Evolutionary conservation across 2,888 invertebrate genomes (phyloP), one percentile per base, ranked within the genome.

Genomic region (Pecten maximus): DNA sequence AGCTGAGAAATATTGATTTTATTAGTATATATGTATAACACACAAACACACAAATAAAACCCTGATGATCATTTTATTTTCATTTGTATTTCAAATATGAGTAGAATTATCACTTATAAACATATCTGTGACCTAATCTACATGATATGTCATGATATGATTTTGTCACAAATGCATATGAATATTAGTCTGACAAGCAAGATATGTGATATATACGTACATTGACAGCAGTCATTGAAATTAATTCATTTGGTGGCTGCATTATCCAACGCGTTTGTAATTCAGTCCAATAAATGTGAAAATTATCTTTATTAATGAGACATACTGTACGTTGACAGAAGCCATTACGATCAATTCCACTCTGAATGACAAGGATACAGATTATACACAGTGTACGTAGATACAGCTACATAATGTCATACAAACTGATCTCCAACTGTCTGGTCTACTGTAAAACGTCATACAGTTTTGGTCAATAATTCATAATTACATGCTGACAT

Each of bases 251-350:
- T 54, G 23, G 50, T 10, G 3, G 74, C 8, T 23, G 1, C 8
- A 10, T 74, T 74, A 74, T 74, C 74, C 2, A 74, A 0, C 23
- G 2, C 74, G 35, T 74, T 74, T 74, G 74, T 35, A 74, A 74
- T 74, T 74, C 74, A 74, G 35, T 4, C 28, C 16, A 19, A 74
- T 28, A 35, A 74, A 74, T 74, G 74, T 74, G 74, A 74, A 35
- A 74, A 8, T 74, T 8, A 74, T 74, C 74, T 74, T 74, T 74
- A 74, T 74, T 74, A 74, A 74, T 74, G 74, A 74, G 74, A 35
- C 16, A 74, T 74, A 12, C 15, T 10, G 10, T 74, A 60, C 60
- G 23, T n/a, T 74, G 74, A 28, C 74, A 74, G 35, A 74, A 35
- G 4, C 74, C 35, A 15, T 74, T 35, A 74, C 28, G 16, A 28